Percentiles rank a stretch among this genome's conserved stretches.
Conservation (phyloP, 1,140 invertebrate genomes). For the Subanguina moxae region DNA sequence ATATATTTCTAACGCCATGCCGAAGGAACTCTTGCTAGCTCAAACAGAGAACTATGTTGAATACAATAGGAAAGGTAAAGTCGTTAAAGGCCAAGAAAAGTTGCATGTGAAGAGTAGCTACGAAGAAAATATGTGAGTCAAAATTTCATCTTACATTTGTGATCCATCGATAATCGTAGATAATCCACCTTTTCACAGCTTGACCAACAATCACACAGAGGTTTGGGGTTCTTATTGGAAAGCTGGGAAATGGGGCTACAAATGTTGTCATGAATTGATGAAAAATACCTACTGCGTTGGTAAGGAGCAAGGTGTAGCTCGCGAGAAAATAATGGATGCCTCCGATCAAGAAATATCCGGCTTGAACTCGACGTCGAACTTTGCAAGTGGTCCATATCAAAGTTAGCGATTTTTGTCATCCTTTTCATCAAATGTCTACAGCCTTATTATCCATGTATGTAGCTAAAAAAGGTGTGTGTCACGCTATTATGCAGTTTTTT, state of each 20-base stretch:
- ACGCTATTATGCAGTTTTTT: no score
- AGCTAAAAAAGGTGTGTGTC: no score
- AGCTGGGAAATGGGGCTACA: slow-evolving; percentile 86
- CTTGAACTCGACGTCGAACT: no score
- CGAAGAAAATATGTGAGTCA: slow-evolving; percentile 76
- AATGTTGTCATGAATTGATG: slow-evolving; percentile 84
- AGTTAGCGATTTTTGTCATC: no score
- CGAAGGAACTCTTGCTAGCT: slow-evolving; percentile 75
- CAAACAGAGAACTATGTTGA: slow-evolving; percentile 94
- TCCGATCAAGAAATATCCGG: no score
- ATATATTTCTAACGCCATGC: slow-evolving; percentile 67
- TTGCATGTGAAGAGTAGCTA: slow-evolving; percentile 79
- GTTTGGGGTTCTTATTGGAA: slow-evolving; percentile 95
- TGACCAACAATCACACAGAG: slow-evolving; percentile 61
- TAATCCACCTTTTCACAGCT: slow-evolving; percentile 20
- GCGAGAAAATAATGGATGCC: no score
- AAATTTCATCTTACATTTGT: slow-evolving; percentile 23
- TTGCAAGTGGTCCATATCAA: no score
- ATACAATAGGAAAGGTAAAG: slow-evolving; percentile 86
- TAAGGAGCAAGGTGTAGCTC: no score
- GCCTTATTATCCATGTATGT: no score
- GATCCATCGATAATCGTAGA: neutral
- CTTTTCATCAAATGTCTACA: no score
- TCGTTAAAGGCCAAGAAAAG: slow-evolving; percentile 80
- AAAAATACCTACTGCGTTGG: slow-evolving; percentile 76